phyloP scores from a whole-genome alignment of 2,797 vertebrate species.

The Sebastes oblongus region DNA sequence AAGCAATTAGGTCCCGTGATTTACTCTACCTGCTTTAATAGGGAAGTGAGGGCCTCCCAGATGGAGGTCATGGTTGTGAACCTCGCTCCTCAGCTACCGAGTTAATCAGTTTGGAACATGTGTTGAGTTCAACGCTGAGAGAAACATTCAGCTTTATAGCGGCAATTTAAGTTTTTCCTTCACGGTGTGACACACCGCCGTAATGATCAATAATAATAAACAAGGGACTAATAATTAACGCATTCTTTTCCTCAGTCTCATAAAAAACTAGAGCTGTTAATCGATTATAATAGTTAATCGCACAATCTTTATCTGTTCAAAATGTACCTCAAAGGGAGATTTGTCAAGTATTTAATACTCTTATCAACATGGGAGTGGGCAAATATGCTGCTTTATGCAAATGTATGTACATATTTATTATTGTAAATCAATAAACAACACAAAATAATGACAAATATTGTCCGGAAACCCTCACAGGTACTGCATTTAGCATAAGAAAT shows the following conservation, averaged over 20 bases:
- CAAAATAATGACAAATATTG: no score
- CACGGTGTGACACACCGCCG: slow-evolving; percentile 3
- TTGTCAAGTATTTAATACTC: no score
- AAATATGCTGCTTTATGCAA: no score
- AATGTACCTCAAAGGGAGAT: no score
- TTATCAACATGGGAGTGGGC: no score
- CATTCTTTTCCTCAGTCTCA: slow-evolving; percentile 21
- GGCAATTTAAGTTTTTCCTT: slow-evolving; percentile 37
- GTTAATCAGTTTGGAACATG: slow-evolving; percentile 66
- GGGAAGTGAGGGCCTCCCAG: slow-evolving; percentile 65
- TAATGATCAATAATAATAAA: slow-evolving; percentile 47
- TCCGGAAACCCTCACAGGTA: no score
- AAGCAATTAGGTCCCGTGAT: slow-evolving; percentile 78
- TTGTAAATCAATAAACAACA: no score
- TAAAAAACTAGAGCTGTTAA: no score
- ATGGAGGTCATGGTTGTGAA: slow-evolving; percentile 71
- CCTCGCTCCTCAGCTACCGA: slow-evolving; percentile 58
- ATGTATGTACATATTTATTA: no score
- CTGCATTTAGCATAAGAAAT: no score
- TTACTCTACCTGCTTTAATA: slow-evolving; percentile 73
- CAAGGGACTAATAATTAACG: slow-evolving; percentile 12
- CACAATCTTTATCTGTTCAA: no score
- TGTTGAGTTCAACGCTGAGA: slow-evolving; percentile 14
- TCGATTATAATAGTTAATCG: no score
- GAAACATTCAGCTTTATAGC: slow-evolving; percentile 32